These are phyloP conservation scores for Aegithalos caudatus DNA, from an alignment of 2,113 vertebrate genomes.

Conservation along the genomic window DNA sequence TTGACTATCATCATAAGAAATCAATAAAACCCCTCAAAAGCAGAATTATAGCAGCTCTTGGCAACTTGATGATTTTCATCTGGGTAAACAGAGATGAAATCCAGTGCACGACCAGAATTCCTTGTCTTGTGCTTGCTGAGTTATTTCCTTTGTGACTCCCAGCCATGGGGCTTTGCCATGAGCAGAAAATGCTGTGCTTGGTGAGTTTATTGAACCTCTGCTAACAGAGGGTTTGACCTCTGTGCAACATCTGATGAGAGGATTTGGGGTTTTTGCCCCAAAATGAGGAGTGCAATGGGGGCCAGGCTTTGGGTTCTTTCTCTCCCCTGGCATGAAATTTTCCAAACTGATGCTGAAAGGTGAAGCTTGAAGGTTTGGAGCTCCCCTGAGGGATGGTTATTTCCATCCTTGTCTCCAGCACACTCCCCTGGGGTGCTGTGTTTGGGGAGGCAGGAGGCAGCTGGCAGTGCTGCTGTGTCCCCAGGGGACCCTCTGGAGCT, in stretches of 20 bases:
- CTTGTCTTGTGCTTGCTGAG: not conserved
- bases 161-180: not conserved
- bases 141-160: not conserved
- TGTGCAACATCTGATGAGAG: not conserved
- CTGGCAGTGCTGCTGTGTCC: not conserved
- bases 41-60: not conserved
- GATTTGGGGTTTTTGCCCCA: not conserved
- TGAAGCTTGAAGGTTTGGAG: not conserved
- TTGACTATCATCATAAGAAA: not conserved
- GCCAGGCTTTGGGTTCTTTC: not conserved
- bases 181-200: not conserved
- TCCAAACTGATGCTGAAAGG: not conserved
- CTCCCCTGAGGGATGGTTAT: not conserved
- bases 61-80: not conserved
- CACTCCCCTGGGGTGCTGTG: not conserved
- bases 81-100: not conserved
- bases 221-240: not conserved
- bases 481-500: fast-evolving
- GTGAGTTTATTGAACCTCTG: not conserved
- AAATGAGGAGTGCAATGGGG: fast-evolving
- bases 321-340: not conserved
- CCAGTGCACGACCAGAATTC: not conserved
- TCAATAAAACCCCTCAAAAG: not conserved
- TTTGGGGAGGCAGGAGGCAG: not conserved
- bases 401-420: not conserved